A percentile compares a stretch with the other conserved stretches of the same genome.
phyloP scores from a whole-genome alignment of 2,113 vertebrate species.

The Labrus mixtus region DNA sequence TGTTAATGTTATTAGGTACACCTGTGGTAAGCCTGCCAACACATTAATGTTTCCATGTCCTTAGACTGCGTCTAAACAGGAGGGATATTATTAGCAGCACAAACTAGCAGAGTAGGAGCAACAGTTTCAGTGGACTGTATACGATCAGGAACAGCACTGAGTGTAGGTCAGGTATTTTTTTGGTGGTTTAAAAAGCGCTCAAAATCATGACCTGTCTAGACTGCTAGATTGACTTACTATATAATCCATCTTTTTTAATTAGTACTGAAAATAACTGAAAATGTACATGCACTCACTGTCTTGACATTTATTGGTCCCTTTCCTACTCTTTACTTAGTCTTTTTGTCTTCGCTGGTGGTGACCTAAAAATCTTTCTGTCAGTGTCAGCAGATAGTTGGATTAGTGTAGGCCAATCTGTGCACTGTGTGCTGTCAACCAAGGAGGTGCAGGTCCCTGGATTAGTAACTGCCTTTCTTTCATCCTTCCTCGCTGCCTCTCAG shows the following conservation, averaged over 20 bases:
- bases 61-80: not conserved
- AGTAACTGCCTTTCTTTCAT: slow-evolving; percentile 41
- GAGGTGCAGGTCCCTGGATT: slow-evolving; percentile 71
- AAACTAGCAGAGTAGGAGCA: not conserved
- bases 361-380: slow-evolving; percentile 60
- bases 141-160: not conserved
- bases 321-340: slow-evolving; percentile 14
- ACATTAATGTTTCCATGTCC: not conserved
- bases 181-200: not conserved
- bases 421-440: slow-evolving; percentile 49
- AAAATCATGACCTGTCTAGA: not conserved
- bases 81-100: not conserved
- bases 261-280: not conserved
- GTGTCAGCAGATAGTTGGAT: slow-evolving; percentile 79
- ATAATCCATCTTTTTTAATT: too few species aligned
- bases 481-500: slow-evolving; percentile 34
- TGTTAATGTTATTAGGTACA: not conserved
- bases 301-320: not conserved
- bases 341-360: slow-evolving; percentile 44
- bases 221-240: not conserved
- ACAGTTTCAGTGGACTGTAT: not conserved
- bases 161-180: not conserved
- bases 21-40: not conserved
- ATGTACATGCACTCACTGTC: not conserved
- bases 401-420: slow-evolving; percentile 66